phyloP scores from a whole-genome alignment of 2,113 vertebrate genomes.

The Mobula hypostoma region DNA sequence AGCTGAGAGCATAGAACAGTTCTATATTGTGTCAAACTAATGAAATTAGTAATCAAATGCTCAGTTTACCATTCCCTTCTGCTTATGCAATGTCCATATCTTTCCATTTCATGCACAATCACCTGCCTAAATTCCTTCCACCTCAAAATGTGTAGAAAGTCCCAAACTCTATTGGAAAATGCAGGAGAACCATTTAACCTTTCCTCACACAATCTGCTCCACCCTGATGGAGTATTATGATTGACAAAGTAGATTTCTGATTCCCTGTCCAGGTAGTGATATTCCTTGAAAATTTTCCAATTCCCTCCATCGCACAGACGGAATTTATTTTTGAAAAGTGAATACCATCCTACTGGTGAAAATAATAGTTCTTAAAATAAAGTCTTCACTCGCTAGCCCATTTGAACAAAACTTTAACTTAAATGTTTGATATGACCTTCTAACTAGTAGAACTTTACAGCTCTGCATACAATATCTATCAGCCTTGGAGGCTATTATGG shows the following conservation, averaged over 20 bases:
- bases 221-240: not conserved
- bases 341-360: not conserved
- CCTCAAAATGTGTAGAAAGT: not conserved
- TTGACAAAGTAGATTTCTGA: not conserved
- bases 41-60: no score
- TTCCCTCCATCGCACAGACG: not conserved
- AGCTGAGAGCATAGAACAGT: not conserved
- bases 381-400: not conserved
- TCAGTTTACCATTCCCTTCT: no score
- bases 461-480: not conserved
- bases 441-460: not conserved
- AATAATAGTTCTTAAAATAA: not conserved
- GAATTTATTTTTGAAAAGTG: not conserved
- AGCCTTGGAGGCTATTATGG: no score
- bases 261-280: not conserved
- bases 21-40: no score
- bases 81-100: no score
- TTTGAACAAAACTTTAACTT: not conserved
- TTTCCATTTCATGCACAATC: no score
- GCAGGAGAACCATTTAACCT: not conserved
- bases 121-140: not conserved
- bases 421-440: not conserved
- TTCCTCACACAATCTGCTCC: not conserved
- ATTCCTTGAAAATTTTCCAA: not conserved
- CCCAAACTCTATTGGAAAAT: not conserved